A percentile compares a stretch with the other conserved stretches of the same genome.
phyloP scores from a whole-genome alignment of 2,888 invertebrate species.

The Meiosimyza platycephala region DNA sequence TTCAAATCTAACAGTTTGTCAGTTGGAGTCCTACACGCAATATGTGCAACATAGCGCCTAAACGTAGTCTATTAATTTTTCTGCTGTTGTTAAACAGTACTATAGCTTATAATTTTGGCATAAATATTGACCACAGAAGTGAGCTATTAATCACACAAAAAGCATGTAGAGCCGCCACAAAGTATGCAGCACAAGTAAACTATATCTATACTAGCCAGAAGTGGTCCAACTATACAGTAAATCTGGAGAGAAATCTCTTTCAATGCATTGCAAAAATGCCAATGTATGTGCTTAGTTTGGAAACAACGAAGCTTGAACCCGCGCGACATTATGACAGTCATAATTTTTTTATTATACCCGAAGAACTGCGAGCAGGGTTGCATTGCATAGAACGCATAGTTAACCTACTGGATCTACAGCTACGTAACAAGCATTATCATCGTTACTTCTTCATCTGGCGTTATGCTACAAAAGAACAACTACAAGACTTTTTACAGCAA shows the following conservation, averaged over 20 bases:
- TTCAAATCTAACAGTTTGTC: too few species aligned
- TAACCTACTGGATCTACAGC: conserved; percentile 52
- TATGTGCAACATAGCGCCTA: too few species aligned
- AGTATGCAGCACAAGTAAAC: conserved; percentile 30
- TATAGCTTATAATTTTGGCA: too few species aligned
- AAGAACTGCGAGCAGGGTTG: conserved; percentile 15
- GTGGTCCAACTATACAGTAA: background rate
- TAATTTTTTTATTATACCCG: conserved; percentile 52
- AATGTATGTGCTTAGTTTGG: conserved; percentile 45
- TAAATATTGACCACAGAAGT: too few species aligned
- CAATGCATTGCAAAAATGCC: conserved; percentile 38
- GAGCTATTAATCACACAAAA: conserved; percentile 16
- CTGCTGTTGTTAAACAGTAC: too few species aligned
- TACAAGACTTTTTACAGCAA: conserved; percentile 48
- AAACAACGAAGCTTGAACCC: conserved; percentile 48
- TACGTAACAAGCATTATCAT: conserved; percentile 53
- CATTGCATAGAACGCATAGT: conserved; percentile 48
- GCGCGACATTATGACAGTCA: conserved; percentile 49
- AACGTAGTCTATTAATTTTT: too few species aligned
- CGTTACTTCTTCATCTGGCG: conserved; percentile 59
- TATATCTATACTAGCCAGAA: conserved; percentile 34
- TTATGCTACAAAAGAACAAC: conserved; percentile 39
- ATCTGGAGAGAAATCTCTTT: conserved; percentile 32
- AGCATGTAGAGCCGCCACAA: conserved; percentile 38
- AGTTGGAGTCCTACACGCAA: too few species aligned